phyloP scores from a whole-genome alignment of 2,797 vertebrate genomes.

The Gouania willdenowi region DNA sequence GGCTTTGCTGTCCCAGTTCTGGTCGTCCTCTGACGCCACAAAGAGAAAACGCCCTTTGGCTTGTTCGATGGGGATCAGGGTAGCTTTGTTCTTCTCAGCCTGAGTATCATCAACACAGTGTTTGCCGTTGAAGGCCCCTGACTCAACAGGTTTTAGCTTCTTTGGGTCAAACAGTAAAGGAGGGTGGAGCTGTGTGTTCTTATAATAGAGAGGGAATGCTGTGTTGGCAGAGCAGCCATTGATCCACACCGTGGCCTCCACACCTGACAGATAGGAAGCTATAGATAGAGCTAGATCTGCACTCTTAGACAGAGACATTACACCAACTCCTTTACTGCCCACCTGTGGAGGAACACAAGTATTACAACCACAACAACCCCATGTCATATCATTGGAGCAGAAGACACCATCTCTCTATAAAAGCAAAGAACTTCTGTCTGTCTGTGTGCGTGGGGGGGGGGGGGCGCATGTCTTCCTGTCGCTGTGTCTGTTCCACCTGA shows the following conservation, averaged over 20 bases:
- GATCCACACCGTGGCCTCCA: conserved; percentile 74
- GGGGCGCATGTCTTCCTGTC: too few relatives aligned
- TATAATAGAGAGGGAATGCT: conserved; percentile 56
- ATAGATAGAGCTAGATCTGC: conserved; percentile 74
- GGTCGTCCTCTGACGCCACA: conserved; percentile 77
- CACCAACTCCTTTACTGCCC: conserved; percentile 64
- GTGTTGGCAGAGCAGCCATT: conserved; percentile 73
- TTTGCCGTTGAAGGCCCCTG: conserved; percentile 8
- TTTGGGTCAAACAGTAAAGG: conserved; percentile 1
- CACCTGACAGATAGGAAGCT: conserved; percentile 64
- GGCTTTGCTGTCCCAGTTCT: conserved; percentile 69
- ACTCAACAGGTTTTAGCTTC: conserved; percentile 5
- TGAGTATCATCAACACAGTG: background rate
- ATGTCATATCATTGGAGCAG: too few relatives aligned
- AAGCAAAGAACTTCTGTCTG: too few relatives aligned
- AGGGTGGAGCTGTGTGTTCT: conserved; percentile 48
- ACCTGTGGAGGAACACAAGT: conserved; percentile 41
- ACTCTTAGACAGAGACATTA: conserved; percentile 75
- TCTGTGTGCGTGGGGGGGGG: too few relatives aligned
- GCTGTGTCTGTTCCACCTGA: too few relatives aligned
- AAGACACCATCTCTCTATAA: too few relatives aligned
- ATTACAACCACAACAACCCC: too few relatives aligned
- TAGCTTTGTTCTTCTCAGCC: conserved; percentile 50
- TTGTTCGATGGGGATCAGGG: conserved; percentile 78
- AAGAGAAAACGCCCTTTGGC: conserved; percentile 77